Evolutionary conservation across 2,888 invertebrate species (phyloP).

Genomic region (Thymelicus acteon): DNA sequence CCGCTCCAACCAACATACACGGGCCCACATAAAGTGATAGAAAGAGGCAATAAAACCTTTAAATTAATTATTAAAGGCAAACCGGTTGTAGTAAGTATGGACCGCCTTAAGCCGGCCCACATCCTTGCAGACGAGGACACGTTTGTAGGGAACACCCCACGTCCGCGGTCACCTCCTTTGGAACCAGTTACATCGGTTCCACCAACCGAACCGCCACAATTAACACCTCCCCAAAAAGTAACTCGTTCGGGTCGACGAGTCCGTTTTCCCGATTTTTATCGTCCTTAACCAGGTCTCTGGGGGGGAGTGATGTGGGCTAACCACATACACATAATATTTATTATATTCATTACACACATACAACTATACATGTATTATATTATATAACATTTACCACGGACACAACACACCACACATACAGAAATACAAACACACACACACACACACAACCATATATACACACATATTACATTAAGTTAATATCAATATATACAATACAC

Average conservation of each 20-base stretch:
- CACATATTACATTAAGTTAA: no score
- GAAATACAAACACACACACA: no score
- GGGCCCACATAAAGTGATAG: constrained; percentile 6
- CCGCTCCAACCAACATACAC: constrained; percentile 7
- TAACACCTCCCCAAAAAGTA: background rate
- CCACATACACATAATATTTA: background rate
- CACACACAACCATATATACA: no score
- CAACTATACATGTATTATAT: no score
- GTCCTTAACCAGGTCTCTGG: constrained; percentile 35
- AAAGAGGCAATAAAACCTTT: constrained; percentile 7
- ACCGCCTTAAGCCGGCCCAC: constrained; percentile 5
- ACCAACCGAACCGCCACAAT: background rate
- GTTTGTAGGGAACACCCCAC: no score
- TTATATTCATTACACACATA: no score
- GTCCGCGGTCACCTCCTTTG: no score
- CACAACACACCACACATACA: no score
- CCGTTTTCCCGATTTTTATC: constrained; percentile 23
- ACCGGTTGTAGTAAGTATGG: background rate
- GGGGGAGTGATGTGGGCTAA: constrained; percentile 28
- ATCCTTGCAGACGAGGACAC: background rate
- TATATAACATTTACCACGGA: no score
- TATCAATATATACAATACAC: no score
- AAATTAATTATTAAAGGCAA: background rate
- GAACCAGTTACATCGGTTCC: no score
- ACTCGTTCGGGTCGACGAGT: constrained; percentile 5